Conservation (phyloP, 2,797 vertebrate genomes). For the Thalassophryne amazonica region DNA sequence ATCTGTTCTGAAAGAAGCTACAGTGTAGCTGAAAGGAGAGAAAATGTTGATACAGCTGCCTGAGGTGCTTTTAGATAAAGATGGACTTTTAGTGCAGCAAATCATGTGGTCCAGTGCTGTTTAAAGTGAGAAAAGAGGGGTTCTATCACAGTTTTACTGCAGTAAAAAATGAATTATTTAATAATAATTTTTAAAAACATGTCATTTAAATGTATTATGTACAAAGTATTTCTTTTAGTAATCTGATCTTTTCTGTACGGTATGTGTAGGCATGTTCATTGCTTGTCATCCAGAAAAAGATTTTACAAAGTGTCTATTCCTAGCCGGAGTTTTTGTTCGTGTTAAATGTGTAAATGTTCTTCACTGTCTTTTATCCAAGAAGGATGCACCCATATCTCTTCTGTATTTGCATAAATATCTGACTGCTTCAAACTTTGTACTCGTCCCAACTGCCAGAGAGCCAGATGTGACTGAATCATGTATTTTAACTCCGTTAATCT, state of each 20-base stretch:
- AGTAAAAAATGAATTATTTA: not conserved
- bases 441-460: constrained; percentile 42
- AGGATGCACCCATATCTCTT: constrained; percentile 36
- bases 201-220: too few species aligned
- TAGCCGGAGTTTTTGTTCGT: constrained; percentile 12
- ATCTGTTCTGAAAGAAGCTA: constrained; percentile 18
- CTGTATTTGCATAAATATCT: constrained; percentile 62
- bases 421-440: constrained; percentile 36
- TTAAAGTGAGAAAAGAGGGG: not conserved
- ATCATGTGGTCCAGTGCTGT: not conserved
- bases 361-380: constrained; percentile 46
- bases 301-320: constrained; percentile 27
- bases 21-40: constrained; percentile 16
- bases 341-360: constrained; percentile 26
- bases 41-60: not conserved
- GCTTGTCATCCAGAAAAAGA: too few species aligned
- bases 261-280: too few species aligned
- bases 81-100: constrained; percentile 5
- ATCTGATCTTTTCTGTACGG: too few species aligned
- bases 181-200: too few species aligned
- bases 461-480: constrained; percentile 48
- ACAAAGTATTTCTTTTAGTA: constrained; percentile 3
- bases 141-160: not conserved
- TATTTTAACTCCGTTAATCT: constrained; percentile 43
- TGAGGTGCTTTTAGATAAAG: constrained; percentile 7